Evolutionary conservation across 53 echinoderm and acorn worm genomes (phyloP).

Genomic region (Glandiceps talaboti): DNA sequence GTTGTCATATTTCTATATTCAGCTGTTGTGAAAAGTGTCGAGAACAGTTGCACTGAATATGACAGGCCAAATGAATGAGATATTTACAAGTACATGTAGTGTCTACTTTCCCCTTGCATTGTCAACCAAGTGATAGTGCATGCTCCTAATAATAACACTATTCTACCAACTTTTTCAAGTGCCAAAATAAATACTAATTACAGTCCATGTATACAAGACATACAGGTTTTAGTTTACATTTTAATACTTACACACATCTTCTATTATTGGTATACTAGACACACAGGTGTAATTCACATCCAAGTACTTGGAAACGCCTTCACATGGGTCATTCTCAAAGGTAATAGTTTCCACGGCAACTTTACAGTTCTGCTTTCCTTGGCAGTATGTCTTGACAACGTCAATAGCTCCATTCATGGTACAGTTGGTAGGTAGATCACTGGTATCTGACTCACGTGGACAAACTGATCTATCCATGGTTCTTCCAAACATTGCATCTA

Average conservation of each 20-base stretch:
- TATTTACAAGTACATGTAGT: too few species aligned
- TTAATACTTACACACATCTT: conserved; percentile 53
- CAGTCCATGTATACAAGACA: background rate
- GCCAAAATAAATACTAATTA: background rate
- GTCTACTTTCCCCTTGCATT: too few species aligned
- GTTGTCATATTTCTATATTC: too few species aligned
- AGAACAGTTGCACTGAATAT: too few species aligned
- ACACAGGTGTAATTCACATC: conserved; percentile 79
- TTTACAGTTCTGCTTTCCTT: conserved; percentile 63
- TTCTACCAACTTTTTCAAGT: too few species aligned
- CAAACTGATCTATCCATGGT: conserved; percentile 59
- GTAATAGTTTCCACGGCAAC: conserved; percentile 40
- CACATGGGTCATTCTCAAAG: conserved; percentile 47
- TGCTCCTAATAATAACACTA: too few species aligned
- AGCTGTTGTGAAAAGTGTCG: too few species aligned
- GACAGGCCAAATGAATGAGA: too few species aligned
- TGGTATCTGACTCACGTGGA: conserved; percentile 22
- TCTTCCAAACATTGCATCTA: conserved; percentile 64
- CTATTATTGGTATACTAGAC: conserved; percentile 33
- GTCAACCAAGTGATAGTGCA: too few species aligned
- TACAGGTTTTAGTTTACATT: background rate
- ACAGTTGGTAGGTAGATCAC: conserved; percentile 38
- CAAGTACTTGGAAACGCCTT: conserved; percentile 56
- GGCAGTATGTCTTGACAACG: conserved; percentile 48
- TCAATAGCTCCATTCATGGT: conserved; percentile 24